Evolutionary conservation across 2,797 vertebrate species (phyloP), one percentile per base, ranked within the genome.

Genomic region (Apogon talboti): DNA sequence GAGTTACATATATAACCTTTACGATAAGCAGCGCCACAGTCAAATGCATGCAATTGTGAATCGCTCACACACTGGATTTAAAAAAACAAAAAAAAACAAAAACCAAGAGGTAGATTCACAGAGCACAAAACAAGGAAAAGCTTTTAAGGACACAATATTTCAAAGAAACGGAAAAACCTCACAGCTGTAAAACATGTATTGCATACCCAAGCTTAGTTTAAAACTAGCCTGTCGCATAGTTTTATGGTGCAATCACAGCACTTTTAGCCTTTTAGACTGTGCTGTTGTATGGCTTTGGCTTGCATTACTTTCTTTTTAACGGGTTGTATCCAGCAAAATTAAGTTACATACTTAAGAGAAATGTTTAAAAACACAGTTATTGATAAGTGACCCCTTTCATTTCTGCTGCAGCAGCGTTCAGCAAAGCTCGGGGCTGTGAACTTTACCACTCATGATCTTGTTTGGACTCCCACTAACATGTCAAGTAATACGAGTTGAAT

Each of bases 91-190:
- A 28, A 28, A 4, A 28, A 28, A 4, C 3, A 4, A 28, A 71
- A 83, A 19, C 35, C 71, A 84, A 83, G 92, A 92, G 92, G 92
- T 93, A 93, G 92, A 89, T 92, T 86, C 78, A 90, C 84, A 66
- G 76, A 82, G 68, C 55, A 54, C 64, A 79, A 74, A 85, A 85
- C 42, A 33, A 71, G 13, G 49, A 63, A 64, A 78, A 76, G 75
- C 60, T 63, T 84, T 58, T 3, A 66, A 65, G 62, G 76, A 62
- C 48, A 60, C 35, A 51, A 70, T 15, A 54, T 43, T 64, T 55
- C 49, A 65, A 66, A 74, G 41, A 52, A 76, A 78, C 60, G 16
- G 51, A 66, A 46, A 63, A 76, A 74, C 24, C 57, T 57, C 65
- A 79, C 76, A 82, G 74, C 78, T 85, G 72, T 67, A 74, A 59